Percentiles rank a stretch among this genome's conserved stretches.
phyloP scores from a whole-genome alignment of 2,888 invertebrate species.

The Philaethria dido region DNA sequence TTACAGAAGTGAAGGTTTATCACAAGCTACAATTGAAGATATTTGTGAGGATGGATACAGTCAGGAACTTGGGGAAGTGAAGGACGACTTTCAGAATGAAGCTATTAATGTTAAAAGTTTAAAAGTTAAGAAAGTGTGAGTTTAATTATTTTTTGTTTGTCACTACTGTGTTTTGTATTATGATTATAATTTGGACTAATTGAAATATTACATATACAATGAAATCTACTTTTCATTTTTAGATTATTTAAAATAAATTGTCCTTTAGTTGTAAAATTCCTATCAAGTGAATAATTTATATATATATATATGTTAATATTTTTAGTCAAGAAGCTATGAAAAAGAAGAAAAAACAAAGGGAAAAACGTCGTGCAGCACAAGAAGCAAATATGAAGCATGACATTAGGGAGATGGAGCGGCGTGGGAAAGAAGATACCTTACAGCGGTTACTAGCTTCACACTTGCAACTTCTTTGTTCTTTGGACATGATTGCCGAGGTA shows the following conservation, averaged over 20 bases:
- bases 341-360: slow-evolving; percentile 64
- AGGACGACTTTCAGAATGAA: slow-evolving; percentile 58
- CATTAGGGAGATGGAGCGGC: slow-evolving; percentile 64
- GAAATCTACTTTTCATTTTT: too few relatives aligned
- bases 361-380: slow-evolving; percentile 64
- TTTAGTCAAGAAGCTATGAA: slow-evolving; percentile 63
- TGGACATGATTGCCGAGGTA: slow-evolving; percentile 80
- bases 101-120: slow-evolving; percentile 54
- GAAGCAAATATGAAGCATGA: slow-evolving; percentile 73
- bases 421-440: slow-evolving; percentile 81
- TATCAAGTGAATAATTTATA: too few relatives aligned
- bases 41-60: slow-evolving; percentile 66
- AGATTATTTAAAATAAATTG: too few relatives aligned
- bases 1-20: slow-evolving; percentile 60
- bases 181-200: too few relatives aligned
- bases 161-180: too few relatives aligned
- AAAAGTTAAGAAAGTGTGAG: slow-evolving; percentile 73
- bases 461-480: slow-evolving; percentile 86
- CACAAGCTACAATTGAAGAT: slow-evolving; percentile 70
- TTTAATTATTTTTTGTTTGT: slow-evolving; percentile 21
- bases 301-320: neutral
- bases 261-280: too few relatives aligned
- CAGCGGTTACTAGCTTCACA: slow-evolving; percentile 85
- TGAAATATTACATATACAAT: too few relatives aligned
- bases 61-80: slow-evolving; percentile 59